Evolutionary conservation across 2,113 vertebrate genomes (phyloP), one percentile per base, ranked within the genome.

Genomic region (Notiomystis cincta): DNA sequence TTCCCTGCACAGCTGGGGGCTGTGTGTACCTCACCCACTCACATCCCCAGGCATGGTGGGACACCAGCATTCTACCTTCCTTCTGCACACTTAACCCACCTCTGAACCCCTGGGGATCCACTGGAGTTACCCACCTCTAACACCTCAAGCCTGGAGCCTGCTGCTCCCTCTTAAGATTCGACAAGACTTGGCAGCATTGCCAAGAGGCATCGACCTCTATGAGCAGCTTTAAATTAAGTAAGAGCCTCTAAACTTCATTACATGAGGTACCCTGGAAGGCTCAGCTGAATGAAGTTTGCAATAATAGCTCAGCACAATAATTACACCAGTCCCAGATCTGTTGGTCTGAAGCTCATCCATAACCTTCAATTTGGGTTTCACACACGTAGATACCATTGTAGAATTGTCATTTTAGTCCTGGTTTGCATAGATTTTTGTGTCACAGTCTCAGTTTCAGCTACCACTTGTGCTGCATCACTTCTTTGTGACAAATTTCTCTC

Each of bases 201-300:
- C 93, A 61, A 79, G 51, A 94, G 77, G 70, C 93, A 97, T 95
- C 21, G 12, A 89, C 87, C 28, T 65, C 79, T 37, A 57, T 33
- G 56, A 96, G 75, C 90, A 95, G 94, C 85, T 92, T 95, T 84
- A 88, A 93, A 95, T 89, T 47, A 64, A 96, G 93, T 62, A 84
- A 95, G 87, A 93, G 84, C 27, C 94, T 94, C 94, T 91, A 92
- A 98, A 95, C 92, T 93, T 94, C 93, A 85, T 94, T 96, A 80
- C 47, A 31, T 40, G 45, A 73, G 82, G 66, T 82, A 87, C 37
- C 77, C 88, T 94, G 95, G 82, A 95, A 95, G 79, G 84, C 92
- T 93, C 87, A 94, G 81, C 76, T 28, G 14, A 95, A 96, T 77
- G 84, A 94, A 87, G 42, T 50, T 61, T 82, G 83, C 65, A 58